Evolutionary conservation across 2,113 vertebrate species (phyloP), one percentile per base, ranked within the genome.

Genomic region (Picathartes gymnocephalus): DNA sequence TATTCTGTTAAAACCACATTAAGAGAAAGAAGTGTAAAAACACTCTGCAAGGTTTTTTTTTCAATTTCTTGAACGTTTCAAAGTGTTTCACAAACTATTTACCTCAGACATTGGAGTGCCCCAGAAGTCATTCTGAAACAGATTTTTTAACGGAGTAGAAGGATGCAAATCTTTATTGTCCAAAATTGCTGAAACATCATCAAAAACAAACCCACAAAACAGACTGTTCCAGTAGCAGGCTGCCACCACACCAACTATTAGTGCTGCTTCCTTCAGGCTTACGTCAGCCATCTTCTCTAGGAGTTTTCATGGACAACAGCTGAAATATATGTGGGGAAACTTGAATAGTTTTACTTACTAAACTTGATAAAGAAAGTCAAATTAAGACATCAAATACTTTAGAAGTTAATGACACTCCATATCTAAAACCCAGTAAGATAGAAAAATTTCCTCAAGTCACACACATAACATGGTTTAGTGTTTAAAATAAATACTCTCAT

Each of bases 71-170:
- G 33, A 80, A 53, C 8, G 6, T 13, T 21, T 74, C 37, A 15
- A 73, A 56, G 19, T 23, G 13, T 60, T 69, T 73, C 50, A 60
- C 11, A n/a, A 54, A 58, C 6, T 48, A 83, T 71, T 97, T 98
- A 99, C 99, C 99, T 99, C 99, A 64, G 98, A 98, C 99, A 99
- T 99, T 25, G 99, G 99, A 20, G 99, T 99, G 69, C 99, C 99
- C 99, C 99, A 99, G 96, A 99, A 99, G 94, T 99, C 99, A 98
- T 99, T 99, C 88, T 98, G 98, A 95, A 99, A 99, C 17, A 99
- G 98, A 95, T 99, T 99, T 97, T 96, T 98, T 76, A 99, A 87
- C 0, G 99, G 98, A n/a, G 99, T 99, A 37, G 99, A 97, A 69
- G 99, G 99, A 86, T 99, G 98, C 9, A 99, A 97, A 97, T 99